Evolutionary conservation across 2,888 invertebrate genomes (phyloP).

Genomic region (Latheticus oryzae): DNA sequence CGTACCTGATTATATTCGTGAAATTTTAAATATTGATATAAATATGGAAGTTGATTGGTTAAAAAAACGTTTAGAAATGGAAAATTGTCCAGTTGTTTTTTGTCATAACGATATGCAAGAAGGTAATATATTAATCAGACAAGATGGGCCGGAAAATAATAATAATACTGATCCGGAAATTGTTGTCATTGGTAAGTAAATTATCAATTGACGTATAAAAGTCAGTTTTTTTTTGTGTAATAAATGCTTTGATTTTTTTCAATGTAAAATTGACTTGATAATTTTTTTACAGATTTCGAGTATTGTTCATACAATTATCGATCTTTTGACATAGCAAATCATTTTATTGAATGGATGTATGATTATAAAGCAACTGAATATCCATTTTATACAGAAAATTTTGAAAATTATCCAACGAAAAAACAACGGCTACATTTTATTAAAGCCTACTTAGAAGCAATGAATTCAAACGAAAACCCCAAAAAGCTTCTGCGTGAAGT

Average conservation of each 20-base stretch:
- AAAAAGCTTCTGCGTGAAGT: slow-evolving; percentile 73
- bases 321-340: slow-evolving; percentile 94
- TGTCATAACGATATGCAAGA: slow-evolving; percentile 97
- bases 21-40: slow-evolving; percentile 66
- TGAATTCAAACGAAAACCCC: slow-evolving; percentile 58
- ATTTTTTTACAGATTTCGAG: slow-evolving; percentile 80
- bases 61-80: slow-evolving; percentile 70
- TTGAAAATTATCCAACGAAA: slow-evolving; percentile 77
- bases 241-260: too few species aligned
- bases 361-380: slow-evolving; percentile 84
- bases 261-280: too few species aligned
- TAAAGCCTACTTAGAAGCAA: slow-evolving; percentile 70
- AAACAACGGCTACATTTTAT: slow-evolving; percentile 77
- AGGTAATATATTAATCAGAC: slow-evolving; percentile 76
- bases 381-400: slow-evolving; percentile 81
- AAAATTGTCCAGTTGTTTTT: slow-evolving; percentile 86
- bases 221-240: too few species aligned
- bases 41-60: slow-evolving; percentile 79
- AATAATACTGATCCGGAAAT: slow-evolving; percentile 52
- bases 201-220: too few species aligned
- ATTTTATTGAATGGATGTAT: slow-evolving; percentile 92
- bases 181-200: slow-evolving; percentile 63
- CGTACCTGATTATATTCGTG: slow-evolving; percentile 55
- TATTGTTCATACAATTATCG: slow-evolving; percentile 96
- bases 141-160: slow-evolving; percentile 60